Evolutionary conservation across 2,113 vertebrate genomes (phyloP).

Genomic region (Heterotis niloticus): DNA sequence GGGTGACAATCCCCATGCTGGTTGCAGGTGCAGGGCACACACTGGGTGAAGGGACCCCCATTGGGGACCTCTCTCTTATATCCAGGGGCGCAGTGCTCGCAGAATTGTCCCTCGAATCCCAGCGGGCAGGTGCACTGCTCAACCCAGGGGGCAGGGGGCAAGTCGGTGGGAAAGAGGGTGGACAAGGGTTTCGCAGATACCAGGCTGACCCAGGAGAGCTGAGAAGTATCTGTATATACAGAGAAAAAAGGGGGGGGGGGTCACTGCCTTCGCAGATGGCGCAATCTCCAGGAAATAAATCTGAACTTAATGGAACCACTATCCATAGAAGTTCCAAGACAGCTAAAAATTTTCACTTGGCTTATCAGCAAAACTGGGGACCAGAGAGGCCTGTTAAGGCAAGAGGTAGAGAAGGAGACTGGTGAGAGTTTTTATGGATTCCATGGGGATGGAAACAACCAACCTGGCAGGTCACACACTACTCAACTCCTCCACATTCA

Average conservation of each 20-base stretch:
- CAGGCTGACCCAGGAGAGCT: slow-evolving; percentile 69
- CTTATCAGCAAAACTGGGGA: background rate
- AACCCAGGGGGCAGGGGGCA: slow-evolving; percentile 71
- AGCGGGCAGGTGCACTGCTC: slow-evolving; percentile 77
- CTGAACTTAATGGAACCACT: no score
- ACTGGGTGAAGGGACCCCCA: slow-evolving; percentile 59
- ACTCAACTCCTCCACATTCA: background rate
- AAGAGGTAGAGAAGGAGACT: no score
- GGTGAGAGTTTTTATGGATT: no score
- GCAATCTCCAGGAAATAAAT: no score
- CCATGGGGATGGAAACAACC: background rate
- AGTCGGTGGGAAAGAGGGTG: slow-evolving; percentile 28
- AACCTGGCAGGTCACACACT: background rate
- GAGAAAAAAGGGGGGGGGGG: background rate
- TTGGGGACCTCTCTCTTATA: slow-evolving; percentile 71
- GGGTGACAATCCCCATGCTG: slow-evolving; percentile 80
- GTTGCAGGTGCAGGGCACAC: slow-evolving; percentile 82
- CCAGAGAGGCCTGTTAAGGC: background rate
- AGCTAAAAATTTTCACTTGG: background rate
- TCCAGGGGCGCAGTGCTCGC: slow-evolving; percentile 72
- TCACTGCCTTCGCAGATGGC: background rate
- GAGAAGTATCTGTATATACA: slow-evolving; percentile 61
- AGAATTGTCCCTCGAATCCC: slow-evolving; percentile 77
- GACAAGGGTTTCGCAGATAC: slow-evolving; percentile 57
- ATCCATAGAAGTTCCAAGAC: background rate